These are phyloP conservation scores for Sisor rabdophorus DNA, from an alignment of 2,113 vertebrate genomes.

Conservation along the genomic window DNA sequence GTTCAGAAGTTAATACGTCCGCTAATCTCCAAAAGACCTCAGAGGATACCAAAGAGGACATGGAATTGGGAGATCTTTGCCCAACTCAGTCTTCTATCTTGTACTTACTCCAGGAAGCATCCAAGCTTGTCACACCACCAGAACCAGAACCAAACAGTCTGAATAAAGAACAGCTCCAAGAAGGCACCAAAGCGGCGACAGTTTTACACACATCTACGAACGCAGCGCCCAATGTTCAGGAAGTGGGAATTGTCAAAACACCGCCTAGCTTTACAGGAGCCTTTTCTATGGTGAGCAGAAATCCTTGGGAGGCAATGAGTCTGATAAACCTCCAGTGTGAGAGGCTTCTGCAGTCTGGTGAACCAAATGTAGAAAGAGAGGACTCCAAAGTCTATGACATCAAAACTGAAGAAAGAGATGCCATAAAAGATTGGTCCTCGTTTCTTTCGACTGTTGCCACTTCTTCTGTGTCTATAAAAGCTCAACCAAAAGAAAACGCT, in stretches of 20 bases:
- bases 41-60: constrained; percentile 40
- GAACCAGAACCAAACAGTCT: constrained; percentile 43
- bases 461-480: not conserved
- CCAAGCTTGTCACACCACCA: constrained; percentile 60
- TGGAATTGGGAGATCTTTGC: constrained; percentile 29
- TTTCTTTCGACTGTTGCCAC: not conserved
- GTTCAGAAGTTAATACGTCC: constrained; percentile 42
- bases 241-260: constrained; percentile 24
- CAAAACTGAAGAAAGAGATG: not conserved
- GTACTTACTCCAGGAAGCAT: constrained; percentile 71
- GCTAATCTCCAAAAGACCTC: constrained; percentile 35
- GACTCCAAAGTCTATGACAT: not conserved
- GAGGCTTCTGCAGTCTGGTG: constrained; percentile 56
- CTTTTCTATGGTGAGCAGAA: constrained; percentile 41
- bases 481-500: not conserved
- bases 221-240: not conserved
- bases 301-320: constrained; percentile 66
- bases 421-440: not conserved
- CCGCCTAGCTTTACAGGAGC: constrained; percentile 16
- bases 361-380: constrained; percentile 1
- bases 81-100: constrained; percentile 61
- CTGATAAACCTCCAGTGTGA: constrained; percentile 73
- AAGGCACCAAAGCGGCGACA: not conserved
- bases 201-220: not conserved
- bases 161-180: constrained; percentile 7